These are phyloP conservation scores for Corynorhinus townsendii DNA, from an alignment of 2,113 vertebrate species.

Conservation along the genomic window DNA sequence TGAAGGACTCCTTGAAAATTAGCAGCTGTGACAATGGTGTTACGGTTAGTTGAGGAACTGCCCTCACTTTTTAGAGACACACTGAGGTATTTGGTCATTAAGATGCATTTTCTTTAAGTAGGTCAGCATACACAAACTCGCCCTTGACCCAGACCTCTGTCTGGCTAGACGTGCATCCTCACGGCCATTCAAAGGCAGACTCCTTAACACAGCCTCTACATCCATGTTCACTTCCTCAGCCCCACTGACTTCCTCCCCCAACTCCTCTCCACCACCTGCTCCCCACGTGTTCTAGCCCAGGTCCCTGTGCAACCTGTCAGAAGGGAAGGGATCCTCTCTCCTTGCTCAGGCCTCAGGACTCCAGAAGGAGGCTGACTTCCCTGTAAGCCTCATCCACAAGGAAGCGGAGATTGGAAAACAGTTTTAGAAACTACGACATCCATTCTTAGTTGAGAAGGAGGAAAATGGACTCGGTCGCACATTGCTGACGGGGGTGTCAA, in stretches of 20 bases:
- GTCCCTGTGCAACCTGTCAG: neutral
- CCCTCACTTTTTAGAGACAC: neutral
- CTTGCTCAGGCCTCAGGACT: neutral
- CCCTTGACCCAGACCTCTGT: neutral
- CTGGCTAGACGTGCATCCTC: neutral
- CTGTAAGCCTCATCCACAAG: no score
- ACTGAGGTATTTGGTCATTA: neutral
- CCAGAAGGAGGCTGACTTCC: no score
- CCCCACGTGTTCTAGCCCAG: neutral
- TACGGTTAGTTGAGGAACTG: neutral
- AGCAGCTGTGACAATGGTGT: neutral
- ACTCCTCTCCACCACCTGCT: neutral
- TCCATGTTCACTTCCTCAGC: neutral
- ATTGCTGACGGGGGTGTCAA: no score
- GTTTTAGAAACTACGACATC: no score
- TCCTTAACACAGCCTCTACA: neutral
- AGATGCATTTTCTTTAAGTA: neutral
- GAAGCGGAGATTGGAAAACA: no score
- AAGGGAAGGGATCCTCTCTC: neutral
- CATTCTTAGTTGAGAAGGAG: no score
- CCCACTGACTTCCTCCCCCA: neutral
- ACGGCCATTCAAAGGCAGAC: neutral
- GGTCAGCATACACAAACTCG: neutral
- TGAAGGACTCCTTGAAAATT: neutral
- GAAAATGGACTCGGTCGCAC: no score